Evolutionary conservation across 2,113 vertebrate genomes (phyloP), one percentile per base, ranked within the genome.

Genomic region (Tonatia bakeri): DNA sequence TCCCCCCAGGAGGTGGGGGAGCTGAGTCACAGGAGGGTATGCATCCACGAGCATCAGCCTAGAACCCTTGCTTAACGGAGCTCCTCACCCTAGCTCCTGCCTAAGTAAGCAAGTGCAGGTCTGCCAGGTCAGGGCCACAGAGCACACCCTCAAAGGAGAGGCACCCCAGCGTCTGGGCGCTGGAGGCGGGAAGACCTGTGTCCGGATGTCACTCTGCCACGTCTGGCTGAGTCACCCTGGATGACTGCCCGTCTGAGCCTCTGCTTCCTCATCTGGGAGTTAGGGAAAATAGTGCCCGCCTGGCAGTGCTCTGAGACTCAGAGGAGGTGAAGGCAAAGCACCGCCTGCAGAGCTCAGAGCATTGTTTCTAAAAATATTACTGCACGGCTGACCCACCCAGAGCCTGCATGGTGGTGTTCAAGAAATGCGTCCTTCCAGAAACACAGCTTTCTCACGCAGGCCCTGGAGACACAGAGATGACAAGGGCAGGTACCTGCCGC

Each of bases 61-160:
- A 2, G 75, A 75, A 9, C 11, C 54, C 54, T 50, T 65, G 45
- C 16, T 52, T 26, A 3, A 2, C 1, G 14, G 59, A 67, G 3
- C 0, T 0, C 52, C 52, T 14, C 0, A 0, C 7, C 50, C 28
- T 65, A 38, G 7, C 33, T 77, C 26, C 90, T 16, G 36, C 43
- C 33, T 47, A 5, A 59, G 26, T 20, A 8, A 80, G 61, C 40
- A 72, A 54, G 43, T 0, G 16, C 1, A 28, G 13, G 6, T 17
- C 92, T 70, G 7, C 69, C 17, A 6, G 54, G 38, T 28, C 0
- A 0, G 1, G 5, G 54, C 26, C 87, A 59, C 4, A 22, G 85
- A 7, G 28, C 28, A 28, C 16, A 14, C 33, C n/a, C 59, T 73
- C 67, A 33, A 7, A 38, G 2, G 5, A 91, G 54, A 56, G 65